Evolutionary conservation across 2,113 vertebrate genomes (phyloP), one percentile per base, ranked within the genome.

Genomic region (Enhydra lutris): DNA sequence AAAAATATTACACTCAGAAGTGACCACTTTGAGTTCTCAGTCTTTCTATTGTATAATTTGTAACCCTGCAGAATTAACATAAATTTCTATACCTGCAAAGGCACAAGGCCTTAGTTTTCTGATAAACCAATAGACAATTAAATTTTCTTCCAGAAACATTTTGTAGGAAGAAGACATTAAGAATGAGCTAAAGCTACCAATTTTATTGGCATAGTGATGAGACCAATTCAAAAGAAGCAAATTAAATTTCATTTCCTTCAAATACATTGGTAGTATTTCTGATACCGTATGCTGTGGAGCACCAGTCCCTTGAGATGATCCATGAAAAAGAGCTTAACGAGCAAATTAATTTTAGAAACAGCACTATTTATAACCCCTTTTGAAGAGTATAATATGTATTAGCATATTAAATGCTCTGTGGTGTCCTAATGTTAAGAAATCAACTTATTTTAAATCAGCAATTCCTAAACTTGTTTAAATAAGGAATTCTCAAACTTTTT

Each of bases 321-420:
- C 11, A 81, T 26, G 52, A 57, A 67, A 82, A 91, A n/a, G 36
- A 87, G 15, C 34, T 57, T 94, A 81, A 83, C 2, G 20, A 95
- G 63, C 57, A 96, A 84, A 47, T 85, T 92, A 78, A 31, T 84
- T 96, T 91, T 52, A 91, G 69, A 96, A 89, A 91, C 6, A 85
- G 21, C 36, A 13, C 57, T 84, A 91, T 61, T 31, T 82, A 39
- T 67, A 73, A 85, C 11, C 31, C 24, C n/a, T 29, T 94, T 81
- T 81, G 76, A 74, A 88, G 50, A 74, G 6, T 36, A 29, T 39
- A 78, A 50, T 74, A 18, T 50, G 3, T 42, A 18, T 45, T 88
- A 91, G 8, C 34, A 76, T n/a, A 91, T 34, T 69, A 65, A 71
- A 61, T 23, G 3, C 24, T 81, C 34, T 73, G 6, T 12, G 21